A percentile compares a stretch with the other conserved stretches of the same genome.
Evolutionary conservation across 1,140 invertebrate species (phyloP).

Genomic region (Drosophila teissieri): DNA sequence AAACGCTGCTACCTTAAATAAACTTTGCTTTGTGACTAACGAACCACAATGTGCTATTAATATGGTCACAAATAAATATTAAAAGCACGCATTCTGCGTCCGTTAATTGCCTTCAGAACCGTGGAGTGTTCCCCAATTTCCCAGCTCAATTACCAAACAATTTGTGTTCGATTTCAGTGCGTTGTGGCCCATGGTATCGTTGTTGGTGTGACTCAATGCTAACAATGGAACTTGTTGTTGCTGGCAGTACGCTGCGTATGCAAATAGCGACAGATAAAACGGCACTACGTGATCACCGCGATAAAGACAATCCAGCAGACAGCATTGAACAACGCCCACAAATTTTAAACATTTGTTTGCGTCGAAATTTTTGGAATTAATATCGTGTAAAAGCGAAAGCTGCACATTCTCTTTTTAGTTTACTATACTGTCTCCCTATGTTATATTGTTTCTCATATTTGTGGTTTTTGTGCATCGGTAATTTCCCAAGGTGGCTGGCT

Average conservation of each 20-base stretch:
- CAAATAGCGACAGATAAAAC: slow-evolving; percentile 74
- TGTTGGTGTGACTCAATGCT: slow-evolving; percentile 49
- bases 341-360: slow-evolving; percentile 65
- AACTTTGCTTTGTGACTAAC: not conserved
- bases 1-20: too few relatives aligned
- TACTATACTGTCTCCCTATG: slow-evolving; percentile 17
- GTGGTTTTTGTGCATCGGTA: slow-evolving; percentile 51
- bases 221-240: slow-evolving; percentile 52
- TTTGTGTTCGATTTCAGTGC: slow-evolving; percentile 14
- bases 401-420: slow-evolving; percentile 12
- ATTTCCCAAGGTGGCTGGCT: slow-evolving; percentile 60
- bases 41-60: not conserved
- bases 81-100: slow-evolving; percentile 17
- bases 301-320: slow-evolving; percentile 59
- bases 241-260: slow-evolving; percentile 63
- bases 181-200: slow-evolving; percentile 35
- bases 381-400: slow-evolving; percentile 70
- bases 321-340: slow-evolving; percentile 69
- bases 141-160: slow-evolving; percentile 30
- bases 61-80: not conserved
- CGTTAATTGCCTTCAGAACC: slow-evolving; percentile 19
- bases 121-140: slow-evolving; percentile 7
- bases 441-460: slow-evolving; percentile 44
- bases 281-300: slow-evolving; percentile 66
- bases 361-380: slow-evolving; percentile 23